A percentile compares a stretch with the other conserved stretches of the same genome.
These are phyloP conservation scores for Cariama cristata DNA, from an alignment of 2,113 vertebrate species.

Conservation along the genomic window DNA sequence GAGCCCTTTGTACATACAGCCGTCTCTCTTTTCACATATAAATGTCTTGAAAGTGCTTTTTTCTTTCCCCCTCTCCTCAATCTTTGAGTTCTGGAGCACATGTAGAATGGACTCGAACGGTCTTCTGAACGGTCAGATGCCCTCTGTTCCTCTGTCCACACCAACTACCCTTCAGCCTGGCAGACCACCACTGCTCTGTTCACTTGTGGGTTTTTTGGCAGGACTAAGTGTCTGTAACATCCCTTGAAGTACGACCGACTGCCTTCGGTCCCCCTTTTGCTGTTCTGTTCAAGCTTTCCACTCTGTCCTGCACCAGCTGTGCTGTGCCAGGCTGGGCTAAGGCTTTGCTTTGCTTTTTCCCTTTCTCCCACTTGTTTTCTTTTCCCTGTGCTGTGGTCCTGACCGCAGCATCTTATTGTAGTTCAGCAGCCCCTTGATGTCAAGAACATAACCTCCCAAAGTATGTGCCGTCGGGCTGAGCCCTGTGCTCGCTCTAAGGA, in stretches of 20 bases:
- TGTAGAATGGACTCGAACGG: not conserved
- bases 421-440: not conserved
- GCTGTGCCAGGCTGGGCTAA: not conserved
- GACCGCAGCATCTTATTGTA: not conserved
- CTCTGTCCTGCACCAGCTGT: not conserved
- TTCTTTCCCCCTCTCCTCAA: rapidly evolving
- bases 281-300: not conserved
- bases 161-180: not conserved
- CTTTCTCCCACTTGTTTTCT: not conserved
- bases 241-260: not conserved
- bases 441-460: not conserved
- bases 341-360: not conserved
- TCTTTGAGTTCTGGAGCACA: not conserved
- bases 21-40: not conserved
- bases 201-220: not conserved
- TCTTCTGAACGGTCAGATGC: not conserved
- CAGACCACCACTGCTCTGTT: not conserved
- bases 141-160: not conserved
- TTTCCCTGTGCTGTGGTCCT: not conserved
- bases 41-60: not conserved
- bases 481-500: not conserved
- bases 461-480: not conserved
- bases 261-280: not conserved
- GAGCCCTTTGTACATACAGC: not conserved
- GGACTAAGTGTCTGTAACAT: not conserved